These are phyloP conservation scores for Drosophila repletoides DNA, from an alignment of 1,140 invertebrate genomes.

Conservation along the genomic window DNA sequence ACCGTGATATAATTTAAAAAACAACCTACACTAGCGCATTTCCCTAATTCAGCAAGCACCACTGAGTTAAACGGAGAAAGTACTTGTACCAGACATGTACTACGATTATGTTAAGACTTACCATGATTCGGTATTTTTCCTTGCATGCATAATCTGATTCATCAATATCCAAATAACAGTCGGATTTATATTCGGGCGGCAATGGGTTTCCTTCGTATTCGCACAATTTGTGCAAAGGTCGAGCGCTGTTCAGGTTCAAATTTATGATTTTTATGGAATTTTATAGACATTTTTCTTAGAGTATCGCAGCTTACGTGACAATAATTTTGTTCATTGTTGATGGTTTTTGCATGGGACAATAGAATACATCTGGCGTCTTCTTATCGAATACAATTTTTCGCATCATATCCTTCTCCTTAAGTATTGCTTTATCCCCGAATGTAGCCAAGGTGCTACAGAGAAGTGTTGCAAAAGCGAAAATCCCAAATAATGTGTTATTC, in stretches of 20 bases:
- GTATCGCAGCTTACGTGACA: conserved; percentile 83
- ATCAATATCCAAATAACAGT: conserved; percentile 92
- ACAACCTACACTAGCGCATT: conserved; percentile 3
- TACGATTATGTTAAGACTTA: conserved; percentile 83
- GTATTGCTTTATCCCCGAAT: conserved; percentile 38
- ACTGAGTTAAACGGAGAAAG: conserved; percentile 5
- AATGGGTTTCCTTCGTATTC: conserved; percentile 88
- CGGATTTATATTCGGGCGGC: conserved; percentile 89
- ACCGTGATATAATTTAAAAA: neutral
- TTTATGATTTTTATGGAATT: neutral
- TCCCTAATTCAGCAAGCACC: conserved; percentile 6
- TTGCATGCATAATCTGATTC: conserved; percentile 92
- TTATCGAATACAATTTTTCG: conserved; percentile 92
- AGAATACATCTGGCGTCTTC: conserved; percentile 92
- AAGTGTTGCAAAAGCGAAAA: conserved; percentile 14
- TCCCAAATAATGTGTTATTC: conserved; percentile 1
- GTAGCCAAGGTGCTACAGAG: conserved; percentile 33
- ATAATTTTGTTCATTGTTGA: conserved; percentile 88
- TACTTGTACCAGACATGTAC: too few species aligned
- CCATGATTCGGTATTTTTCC: conserved; percentile 92
- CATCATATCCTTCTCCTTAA: conserved; percentile 88
- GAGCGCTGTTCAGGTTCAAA: conserved; percentile 83
- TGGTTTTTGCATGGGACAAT: conserved; percentile 91
- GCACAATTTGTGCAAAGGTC: conserved; percentile 88
- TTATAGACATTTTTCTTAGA: neutral